Percentiles rank a stretch among this genome's conserved stretches.
These are phyloP conservation scores for Scaptodrosophila latifasciaeformis DNA, from an alignment of 2,888 invertebrate genomes.

Conservation along the genomic window DNA sequence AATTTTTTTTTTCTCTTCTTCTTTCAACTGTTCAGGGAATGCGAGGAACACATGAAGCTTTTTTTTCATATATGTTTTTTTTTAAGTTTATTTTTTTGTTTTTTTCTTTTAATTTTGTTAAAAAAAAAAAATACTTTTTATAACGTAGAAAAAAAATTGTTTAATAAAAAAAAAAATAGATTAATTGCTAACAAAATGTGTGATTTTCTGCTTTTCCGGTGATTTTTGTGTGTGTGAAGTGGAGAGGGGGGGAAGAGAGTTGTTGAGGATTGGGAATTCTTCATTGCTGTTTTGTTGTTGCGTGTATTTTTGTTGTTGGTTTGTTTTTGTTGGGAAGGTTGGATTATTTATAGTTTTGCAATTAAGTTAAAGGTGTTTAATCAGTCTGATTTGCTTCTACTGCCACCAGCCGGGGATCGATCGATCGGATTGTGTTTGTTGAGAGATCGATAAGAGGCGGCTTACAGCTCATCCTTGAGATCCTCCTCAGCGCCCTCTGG, in stretches of 20 bases:
- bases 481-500: slow-evolving; percentile 82
- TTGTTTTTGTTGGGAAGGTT: slow-evolving; percentile 21
- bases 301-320: slow-evolving; percentile 21
- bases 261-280: neutral
- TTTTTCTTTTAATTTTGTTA: slow-evolving; percentile 12
- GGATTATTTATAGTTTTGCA: slow-evolving; percentile 32
- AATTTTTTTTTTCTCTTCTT: too few species aligned
- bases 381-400: slow-evolving; percentile 70
- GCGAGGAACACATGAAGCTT: slow-evolving; percentile 46
- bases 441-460: slow-evolving; percentile 20
- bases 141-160: slow-evolving; percentile 22
- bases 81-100: too few species aligned
- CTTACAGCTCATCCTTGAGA: slow-evolving; percentile 89
- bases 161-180: slow-evolving; percentile 11
- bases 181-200: slow-evolving; percentile 2
- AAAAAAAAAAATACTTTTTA: slow-evolving; percentile 30
- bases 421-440: slow-evolving; percentile 18
- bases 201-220: slow-evolving; percentile 4
- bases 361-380: slow-evolving; percentile 56
- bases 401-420: slow-evolving; percentile 35
- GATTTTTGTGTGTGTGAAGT: neutral
- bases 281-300: slow-evolving; percentile 26
- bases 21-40: too few species aligned
- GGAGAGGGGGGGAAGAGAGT: neutral
- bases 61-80: too few species aligned